Base-by-base conservation (phyloP, 2,797 vertebrate genomes). In the Chromis chromis region DNA sequence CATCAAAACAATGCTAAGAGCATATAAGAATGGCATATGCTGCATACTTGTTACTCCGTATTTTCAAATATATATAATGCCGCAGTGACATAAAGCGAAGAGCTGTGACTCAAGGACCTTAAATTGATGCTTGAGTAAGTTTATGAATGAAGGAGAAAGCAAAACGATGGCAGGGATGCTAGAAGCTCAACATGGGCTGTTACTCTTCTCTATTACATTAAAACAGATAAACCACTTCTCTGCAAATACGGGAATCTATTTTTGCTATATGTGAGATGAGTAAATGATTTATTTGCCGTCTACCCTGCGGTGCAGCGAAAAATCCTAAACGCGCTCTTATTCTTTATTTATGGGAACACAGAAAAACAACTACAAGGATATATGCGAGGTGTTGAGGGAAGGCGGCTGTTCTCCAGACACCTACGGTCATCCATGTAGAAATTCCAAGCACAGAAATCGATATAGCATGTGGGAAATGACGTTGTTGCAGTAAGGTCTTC, bases 231-330 rank as follows among this genome's bases (percentile, higher is more conserved):
- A 84, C 50, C 55, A 54, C 40, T 75, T 71, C 65, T 77, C 67
- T 84, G 54, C 12, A 72, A 85, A 88, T 78, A 77, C 40, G 39
- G 77, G 78, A 61, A 81, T 61, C 70, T 65, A 55, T 59, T 69
- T 56, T 7, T 56, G 27, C 82, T 85, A 62, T 42, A 74, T 82
- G 61, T 70, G 86, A 90, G 89, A 82, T 48, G 22, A 88, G 79
- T 89, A 86, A 88, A 90, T 90, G 88, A 94, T 90, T 88, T 89
- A 88, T 91, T 86, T 80, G 68, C 60, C 68, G 71, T 74, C 56
- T 50, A 64, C 49, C 63, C 63, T n/a, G 60, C n/a, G 33, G 78
- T 65, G 68, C 64, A 59, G 65, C 68, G 68, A 83, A 78, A 88
- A 86, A 78, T 86, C 68, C 84, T 86, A 80, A 87, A 84, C 49